Percentiles rank a stretch among this genome's conserved stretches.
Conservation (phyloP, 2,888 invertebrate species). For the Lacanobia wlatinum region DNA sequence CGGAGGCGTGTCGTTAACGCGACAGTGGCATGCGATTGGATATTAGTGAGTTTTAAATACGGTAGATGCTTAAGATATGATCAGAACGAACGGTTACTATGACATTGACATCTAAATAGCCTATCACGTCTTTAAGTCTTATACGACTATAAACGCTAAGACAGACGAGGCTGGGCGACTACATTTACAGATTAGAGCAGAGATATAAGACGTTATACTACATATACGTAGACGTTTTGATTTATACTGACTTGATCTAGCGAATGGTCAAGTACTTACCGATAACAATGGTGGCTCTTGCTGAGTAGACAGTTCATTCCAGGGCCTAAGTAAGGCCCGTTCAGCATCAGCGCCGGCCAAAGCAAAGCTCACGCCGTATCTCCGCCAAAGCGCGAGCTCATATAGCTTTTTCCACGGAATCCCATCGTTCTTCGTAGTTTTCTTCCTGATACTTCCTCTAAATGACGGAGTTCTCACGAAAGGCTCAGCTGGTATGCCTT, state of each 20-base stretch:
- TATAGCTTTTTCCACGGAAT: conserved; percentile 90
- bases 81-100: background rate
- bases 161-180: background rate
- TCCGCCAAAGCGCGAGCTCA: conserved; percentile 90
- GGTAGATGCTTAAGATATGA: background rate
- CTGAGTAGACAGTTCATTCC: conserved; percentile 83
- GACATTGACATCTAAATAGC: background rate
- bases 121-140: background rate
- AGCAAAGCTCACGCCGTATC: conserved; percentile 88
- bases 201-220: background rate
- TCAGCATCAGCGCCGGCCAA: conserved; percentile 84
- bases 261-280: conserved; percentile 81
- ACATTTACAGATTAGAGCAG: background rate
- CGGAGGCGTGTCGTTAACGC: conserved; percentile 17
- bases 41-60: background rate
- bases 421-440: conserved; percentile 81
- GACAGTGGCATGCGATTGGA: background rate
- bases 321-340: conserved; percentile 83
- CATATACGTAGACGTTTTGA: background rate
- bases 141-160: background rate
- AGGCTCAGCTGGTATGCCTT: conserved; percentile 78
- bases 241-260: background rate
- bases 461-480: conserved; percentile 84
- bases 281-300: conserved; percentile 76
- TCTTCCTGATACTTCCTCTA: conserved; percentile 86